These are phyloP conservation scores for Dione vanillae DNA, from an alignment of 2,888 invertebrate species.

Conservation along the genomic window DNA sequence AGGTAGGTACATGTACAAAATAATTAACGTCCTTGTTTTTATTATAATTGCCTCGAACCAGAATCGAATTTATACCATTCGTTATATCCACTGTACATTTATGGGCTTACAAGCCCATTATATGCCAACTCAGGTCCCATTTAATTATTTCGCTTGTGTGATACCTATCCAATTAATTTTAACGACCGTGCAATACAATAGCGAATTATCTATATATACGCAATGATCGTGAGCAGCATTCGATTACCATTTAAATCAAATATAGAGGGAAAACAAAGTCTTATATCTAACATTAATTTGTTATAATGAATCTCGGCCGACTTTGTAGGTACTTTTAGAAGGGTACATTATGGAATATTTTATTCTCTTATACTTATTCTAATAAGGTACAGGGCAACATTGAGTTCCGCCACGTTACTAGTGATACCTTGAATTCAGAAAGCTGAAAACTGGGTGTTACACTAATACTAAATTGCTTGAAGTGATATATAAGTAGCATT, in stretches of 20 bases:
- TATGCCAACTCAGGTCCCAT: not conserved
- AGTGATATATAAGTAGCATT: too few species aligned
- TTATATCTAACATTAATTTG: not conserved
- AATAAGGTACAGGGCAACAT: too few species aligned
- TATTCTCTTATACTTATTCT: too few species aligned
- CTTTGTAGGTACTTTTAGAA: not conserved
- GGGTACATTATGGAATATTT: too few species aligned
- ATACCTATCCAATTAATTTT: conserved; percentile 19
- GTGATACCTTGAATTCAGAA: not conserved
- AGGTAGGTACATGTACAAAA: not conserved
- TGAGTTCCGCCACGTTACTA: too few species aligned
- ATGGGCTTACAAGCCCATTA: conserved; percentile 2
- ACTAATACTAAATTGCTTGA: too few species aligned
- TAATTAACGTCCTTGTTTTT: not conserved
- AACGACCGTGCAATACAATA: conserved; percentile 17
- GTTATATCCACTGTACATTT: not conserved
- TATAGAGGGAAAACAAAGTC: not conserved
- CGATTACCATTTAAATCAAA: conserved; percentile 6
- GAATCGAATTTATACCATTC: not conserved
- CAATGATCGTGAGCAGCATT: conserved; percentile 21
- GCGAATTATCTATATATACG: conserved; percentile 10
- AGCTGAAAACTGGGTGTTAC: not conserved
- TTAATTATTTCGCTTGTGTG: not conserved
- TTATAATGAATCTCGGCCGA: not conserved
- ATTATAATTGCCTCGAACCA: not conserved